A percentile compares a stretch with the other conserved stretches of the same genome.
Evolutionary conservation across 2,888 invertebrate species (phyloP).

Genomic region (Anaspis maculata): DNA sequence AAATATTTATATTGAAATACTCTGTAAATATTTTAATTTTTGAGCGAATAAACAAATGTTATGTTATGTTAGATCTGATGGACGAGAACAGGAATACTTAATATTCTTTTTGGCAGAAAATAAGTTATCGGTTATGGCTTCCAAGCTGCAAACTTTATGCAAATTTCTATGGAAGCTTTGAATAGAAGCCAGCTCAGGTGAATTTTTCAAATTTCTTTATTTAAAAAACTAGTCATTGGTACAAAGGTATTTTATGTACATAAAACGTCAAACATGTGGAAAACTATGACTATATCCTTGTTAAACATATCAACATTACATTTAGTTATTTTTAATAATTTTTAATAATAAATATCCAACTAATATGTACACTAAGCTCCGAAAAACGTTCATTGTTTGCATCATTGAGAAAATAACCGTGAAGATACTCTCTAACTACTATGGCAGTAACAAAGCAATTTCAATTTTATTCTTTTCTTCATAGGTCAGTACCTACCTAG

Average conservation of each 20-base stretch:
- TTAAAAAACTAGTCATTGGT: slow-evolving; percentile 34
- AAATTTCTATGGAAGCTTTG: no score
- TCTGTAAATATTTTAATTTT: no score
- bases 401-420: not conserved
- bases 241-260: slow-evolving; percentile 29
- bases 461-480: not conserved
- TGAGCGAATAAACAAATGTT: no score
- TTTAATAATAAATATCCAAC: slow-evolving; percentile 13
- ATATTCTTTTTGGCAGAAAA: no score
- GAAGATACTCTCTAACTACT: slow-evolving; percentile 1
- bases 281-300: slow-evolving; percentile 14
- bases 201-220: slow-evolving; percentile 19
- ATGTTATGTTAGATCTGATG: no score
- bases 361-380: slow-evolving; percentile 11
- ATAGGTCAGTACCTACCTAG: no score
- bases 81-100: no score
- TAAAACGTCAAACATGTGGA: slow-evolving; percentile 22
- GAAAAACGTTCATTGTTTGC: not conserved
- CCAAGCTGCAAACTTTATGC: no score
- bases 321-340: no score
- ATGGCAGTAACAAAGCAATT: not conserved
- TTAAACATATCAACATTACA: slow-evolving; percentile 14
- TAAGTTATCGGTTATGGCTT: no score
- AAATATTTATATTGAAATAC: no score
- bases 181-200: no score